Conservation (phyloP, 2,797 vertebrate species). For the Decapterus maruadsi region DNA sequence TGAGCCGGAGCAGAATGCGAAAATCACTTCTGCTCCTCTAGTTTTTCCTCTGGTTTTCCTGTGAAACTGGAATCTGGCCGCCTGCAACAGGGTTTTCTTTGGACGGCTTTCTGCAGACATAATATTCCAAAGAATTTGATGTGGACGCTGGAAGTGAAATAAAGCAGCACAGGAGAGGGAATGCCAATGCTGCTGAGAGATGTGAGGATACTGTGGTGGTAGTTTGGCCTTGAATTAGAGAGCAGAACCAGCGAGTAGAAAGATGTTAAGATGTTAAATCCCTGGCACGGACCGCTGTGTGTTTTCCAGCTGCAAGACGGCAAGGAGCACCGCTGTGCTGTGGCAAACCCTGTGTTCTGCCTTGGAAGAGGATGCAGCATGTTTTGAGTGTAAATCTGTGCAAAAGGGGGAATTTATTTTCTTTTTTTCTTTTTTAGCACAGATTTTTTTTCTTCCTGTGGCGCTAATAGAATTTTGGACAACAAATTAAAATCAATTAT, state of each 20-base stretch:
- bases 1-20: slow-evolving; percentile 46
- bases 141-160: slow-evolving; percentile 51
- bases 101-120: slow-evolving; percentile 45
- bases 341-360: slow-evolving; percentile 37
- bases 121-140: slow-evolving; percentile 54
- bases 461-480: not conserved
- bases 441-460: not conserved
- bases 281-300: slow-evolving; percentile 43
- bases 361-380: slow-evolving; percentile 27
- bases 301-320: slow-evolving; percentile 49
- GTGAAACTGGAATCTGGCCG: slow-evolving; percentile 50
- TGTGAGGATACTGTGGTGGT: slow-evolving; percentile 46
- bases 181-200: slow-evolving; percentile 46
- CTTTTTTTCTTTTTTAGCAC: not conserved
- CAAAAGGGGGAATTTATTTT: slow-evolving; percentile 24
- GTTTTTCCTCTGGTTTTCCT: slow-evolving; percentile 34
- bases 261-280: slow-evolving; percentile 56
- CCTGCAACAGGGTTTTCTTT: slow-evolving; percentile 35
- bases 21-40: slow-evolving; percentile 38
- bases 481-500: not conserved
- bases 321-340: slow-evolving; percentile 35
- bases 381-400: slow-evolving; percentile 26
- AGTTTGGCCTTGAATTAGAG: slow-evolving; percentile 64
- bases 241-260: slow-evolving; percentile 46
- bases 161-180: slow-evolving; percentile 34